Evolutionary conservation across 2,888 invertebrate species (phyloP).

Genomic region (Xylophagus ater): DNA sequence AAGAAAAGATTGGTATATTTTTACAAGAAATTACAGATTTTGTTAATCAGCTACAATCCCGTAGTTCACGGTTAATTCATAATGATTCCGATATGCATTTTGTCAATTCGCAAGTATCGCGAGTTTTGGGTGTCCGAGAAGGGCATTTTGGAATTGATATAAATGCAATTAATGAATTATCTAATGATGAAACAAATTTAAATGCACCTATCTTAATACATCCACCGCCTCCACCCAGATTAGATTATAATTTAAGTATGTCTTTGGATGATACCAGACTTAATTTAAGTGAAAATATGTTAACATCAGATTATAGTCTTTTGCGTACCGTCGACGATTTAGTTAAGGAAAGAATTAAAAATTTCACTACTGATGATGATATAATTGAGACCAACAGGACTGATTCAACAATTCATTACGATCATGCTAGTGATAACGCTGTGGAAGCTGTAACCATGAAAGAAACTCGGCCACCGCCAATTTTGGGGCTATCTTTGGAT

Average conservation of each 20-base stretch:
- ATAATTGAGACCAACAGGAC: conserved; percentile 1
- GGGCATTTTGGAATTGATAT: conserved; percentile 36
- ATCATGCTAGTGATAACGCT: conserved; percentile 37
- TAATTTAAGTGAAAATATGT: conserved; percentile 33
- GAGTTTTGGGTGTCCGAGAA: conserved; percentile 35
- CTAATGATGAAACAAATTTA: no score
- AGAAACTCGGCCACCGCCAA: conserved; percentile 25
- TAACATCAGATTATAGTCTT: conserved; percentile 36
- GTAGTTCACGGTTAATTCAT: conserved; percentile 32
- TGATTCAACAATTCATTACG: conserved; percentile 27
- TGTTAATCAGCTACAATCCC: conserved; percentile 32
- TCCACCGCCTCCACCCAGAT: conserved; percentile 21
- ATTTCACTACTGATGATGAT: conserved; percentile 20
- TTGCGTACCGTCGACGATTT: conserved; percentile 35
- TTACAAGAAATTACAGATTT: conserved; percentile 34
- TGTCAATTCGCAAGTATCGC: conserved; percentile 29
- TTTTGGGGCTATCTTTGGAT: conserved; percentile 35
- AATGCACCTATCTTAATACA: no score
- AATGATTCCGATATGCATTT: conserved; percentile 35
- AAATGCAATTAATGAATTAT: conserved; percentile 30
- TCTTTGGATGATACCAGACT: conserved; percentile 35
- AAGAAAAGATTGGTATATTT: conserved; percentile 34
- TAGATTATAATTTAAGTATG: conserved; percentile 35
- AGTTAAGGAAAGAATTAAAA: conserved; percentile 26
- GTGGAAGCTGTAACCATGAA: conserved; percentile 36